A percentile compares a stretch with the other conserved stretches of the same genome.
phyloP scores from a whole-genome alignment of 2,797 vertebrate genomes.

The Saxicola maurus region DNA sequence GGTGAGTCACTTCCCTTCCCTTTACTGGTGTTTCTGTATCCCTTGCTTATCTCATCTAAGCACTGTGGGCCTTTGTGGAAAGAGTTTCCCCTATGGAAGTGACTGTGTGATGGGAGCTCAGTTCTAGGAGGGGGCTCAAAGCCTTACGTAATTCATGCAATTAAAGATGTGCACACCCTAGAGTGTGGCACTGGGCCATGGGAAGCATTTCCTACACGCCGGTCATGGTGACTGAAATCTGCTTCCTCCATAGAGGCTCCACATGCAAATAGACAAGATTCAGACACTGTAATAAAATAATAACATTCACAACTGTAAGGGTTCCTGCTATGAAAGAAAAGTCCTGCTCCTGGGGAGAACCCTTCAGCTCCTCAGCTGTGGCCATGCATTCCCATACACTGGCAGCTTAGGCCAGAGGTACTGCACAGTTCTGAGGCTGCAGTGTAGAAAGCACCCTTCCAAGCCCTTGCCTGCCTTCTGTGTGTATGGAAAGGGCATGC shows the following conservation, averaged over 20 bases:
- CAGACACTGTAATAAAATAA: not conserved
- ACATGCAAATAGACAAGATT: not conserved
- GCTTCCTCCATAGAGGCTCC: not conserved
- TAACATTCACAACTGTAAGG: not conserved
- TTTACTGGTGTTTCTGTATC: not conserved
- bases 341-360: not conserved
- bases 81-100: not conserved
- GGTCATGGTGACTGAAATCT: not conserved
- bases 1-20: slow-evolving; percentile 34
- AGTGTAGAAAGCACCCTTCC: not conserved
- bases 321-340: not conserved
- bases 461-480: not conserved
- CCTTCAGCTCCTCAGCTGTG: not conserved
- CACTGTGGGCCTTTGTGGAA: not conserved
- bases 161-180: not conserved
- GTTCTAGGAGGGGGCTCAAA: not conserved
- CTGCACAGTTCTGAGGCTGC: not conserved
- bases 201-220: slow-evolving; percentile 25
- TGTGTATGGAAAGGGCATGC: not conserved
- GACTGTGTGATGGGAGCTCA: not conserved
- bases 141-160: not conserved
- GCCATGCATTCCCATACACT: not conserved
- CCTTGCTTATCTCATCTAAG: not conserved
- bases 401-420: not conserved
- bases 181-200: not conserved